Evolutionary conservation across 2,113 vertebrate species (phyloP).

Genomic region (Cygnus atratus): DNA sequence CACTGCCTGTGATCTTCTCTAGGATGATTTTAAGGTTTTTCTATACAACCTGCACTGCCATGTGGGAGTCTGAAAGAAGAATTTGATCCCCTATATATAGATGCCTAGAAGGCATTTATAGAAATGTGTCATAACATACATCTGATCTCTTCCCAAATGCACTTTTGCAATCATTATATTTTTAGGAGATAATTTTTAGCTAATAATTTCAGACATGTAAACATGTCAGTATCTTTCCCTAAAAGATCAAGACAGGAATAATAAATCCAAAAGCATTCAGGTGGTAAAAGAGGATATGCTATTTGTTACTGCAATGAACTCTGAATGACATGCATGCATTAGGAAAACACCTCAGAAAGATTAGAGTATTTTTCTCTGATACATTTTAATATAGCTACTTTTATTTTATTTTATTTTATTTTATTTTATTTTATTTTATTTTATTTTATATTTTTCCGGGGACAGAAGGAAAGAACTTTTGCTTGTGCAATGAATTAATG

Average conservation of each 20-base stretch:
- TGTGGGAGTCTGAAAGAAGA: neutral
- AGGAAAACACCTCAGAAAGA: neutral
- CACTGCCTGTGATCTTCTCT: neutral
- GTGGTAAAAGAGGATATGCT: neutral
- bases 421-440: too few species aligned
- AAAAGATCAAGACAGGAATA: slow-evolving; percentile 11
- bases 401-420: too few species aligned
- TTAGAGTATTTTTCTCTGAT: neutral
- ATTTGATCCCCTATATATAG: neutral
- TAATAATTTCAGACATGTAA: slow-evolving; percentile 17
- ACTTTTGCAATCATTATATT: slow-evolving; percentile 10
- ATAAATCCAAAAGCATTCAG: neutral
- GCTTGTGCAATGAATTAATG: neutral
- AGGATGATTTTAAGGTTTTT: neutral
- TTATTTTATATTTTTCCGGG: too few species aligned
- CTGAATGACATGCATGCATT: neutral
- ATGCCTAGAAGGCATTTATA: slow-evolving; percentile 20
- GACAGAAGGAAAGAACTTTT: neutral
- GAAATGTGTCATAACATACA: neutral
- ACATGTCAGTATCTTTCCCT: neutral
- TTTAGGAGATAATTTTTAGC: neutral
- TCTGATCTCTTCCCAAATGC: neutral
- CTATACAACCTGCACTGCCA: neutral
- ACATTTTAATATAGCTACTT: neutral
- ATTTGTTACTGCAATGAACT: neutral